Percentiles rank a stretch among this genome's conserved stretches.
Evolutionary conservation across 2,888 invertebrate genomes (phyloP).

Genomic region (Idaea straminata): DNA sequence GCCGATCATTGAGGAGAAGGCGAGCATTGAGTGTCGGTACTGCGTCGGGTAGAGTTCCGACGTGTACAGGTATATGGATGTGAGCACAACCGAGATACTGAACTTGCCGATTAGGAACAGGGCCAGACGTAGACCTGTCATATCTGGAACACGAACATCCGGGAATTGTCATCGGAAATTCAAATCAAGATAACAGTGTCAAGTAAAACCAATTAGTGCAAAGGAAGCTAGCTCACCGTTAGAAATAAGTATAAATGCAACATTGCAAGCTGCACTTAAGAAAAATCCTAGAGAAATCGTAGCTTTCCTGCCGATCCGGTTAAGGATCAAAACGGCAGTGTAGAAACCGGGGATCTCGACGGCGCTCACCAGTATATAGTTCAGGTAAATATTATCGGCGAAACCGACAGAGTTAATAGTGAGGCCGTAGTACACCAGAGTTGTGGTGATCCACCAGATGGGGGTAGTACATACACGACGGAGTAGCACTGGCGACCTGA

Average conservation of each 20-base stretch:
- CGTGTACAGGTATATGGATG: conserved; percentile 83
- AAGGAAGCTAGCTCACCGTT: conserved; percentile 60
- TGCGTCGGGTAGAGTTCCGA: conserved; percentile 87
- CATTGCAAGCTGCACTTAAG: conserved; percentile 75
- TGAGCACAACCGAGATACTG: conserved; percentile 83
- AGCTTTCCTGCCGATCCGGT: conserved; percentile 81
- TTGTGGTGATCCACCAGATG: conserved; percentile 88
- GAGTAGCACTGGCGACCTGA: conserved; percentile 74
- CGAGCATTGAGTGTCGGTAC: conserved; percentile 83
- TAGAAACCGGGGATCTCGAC: conserved; percentile 87
- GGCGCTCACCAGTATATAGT: conserved; percentile 82
- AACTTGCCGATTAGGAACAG: conserved; percentile 83
- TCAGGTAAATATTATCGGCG: conserved; percentile 86
- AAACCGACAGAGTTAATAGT: conserved; percentile 87
- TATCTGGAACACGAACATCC: conserved; percentile 40
- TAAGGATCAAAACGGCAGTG: conserved; percentile 80
- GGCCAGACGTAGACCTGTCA: conserved; percentile 54
- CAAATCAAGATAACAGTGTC: not conserved
- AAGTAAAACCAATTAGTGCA: not conserved
- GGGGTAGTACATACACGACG: conserved; percentile 83
- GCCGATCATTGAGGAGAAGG: conserved; percentile 86
- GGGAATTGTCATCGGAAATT: not conserved
- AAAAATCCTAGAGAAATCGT: conserved; percentile 81
- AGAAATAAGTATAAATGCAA: conserved; percentile 73
- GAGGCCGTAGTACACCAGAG: conserved; percentile 89